phyloP scores from a whole-genome alignment of 30 jellyfish, hydroid and myxozoan genomes.

The Mastigias papua region DNA sequence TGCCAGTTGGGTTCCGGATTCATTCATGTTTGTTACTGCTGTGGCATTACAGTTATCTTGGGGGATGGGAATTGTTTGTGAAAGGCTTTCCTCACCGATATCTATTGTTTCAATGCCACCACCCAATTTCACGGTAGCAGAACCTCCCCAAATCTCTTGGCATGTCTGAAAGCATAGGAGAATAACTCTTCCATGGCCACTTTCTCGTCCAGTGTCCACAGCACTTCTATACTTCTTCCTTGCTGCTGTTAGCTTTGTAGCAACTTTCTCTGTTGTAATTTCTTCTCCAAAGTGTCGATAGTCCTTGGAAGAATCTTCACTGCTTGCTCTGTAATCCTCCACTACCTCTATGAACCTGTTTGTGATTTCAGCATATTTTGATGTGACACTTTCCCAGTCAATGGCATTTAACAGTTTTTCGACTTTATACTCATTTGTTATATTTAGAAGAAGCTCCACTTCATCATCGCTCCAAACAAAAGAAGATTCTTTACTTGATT shows the following conservation, averaged over 20 bases:
- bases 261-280: conserved; percentile 10
- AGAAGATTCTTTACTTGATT: not conserved
- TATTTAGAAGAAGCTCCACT: conserved; percentile 20
- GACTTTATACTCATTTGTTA: conserved; percentile 17
- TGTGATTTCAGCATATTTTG: conserved; percentile 20
- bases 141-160: conserved; percentile 46
- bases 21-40: not conserved
- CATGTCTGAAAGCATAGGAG: no score
- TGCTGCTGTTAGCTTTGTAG: conserved; percentile 27
- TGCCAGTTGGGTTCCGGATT: not conserved
- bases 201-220: no score
- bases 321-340: not conserved
- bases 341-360: not conserved
- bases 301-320: not conserved
- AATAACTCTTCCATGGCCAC: no score
- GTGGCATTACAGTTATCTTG: not conserved
- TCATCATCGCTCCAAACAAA: conserved; percentile 42
- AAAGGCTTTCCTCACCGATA: not conserved
- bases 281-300: conserved; percentile 12
- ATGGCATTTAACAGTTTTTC: not conserved
- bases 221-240: no score
- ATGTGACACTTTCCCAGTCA: conserved; percentile 25
- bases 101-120: conserved; percentile 31
- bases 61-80: not conserved
- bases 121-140: conserved; percentile 10